Evolutionary conservation across 2,113 vertebrate genomes (phyloP).

Genomic region (Macroglossus sobrinus): DNA sequence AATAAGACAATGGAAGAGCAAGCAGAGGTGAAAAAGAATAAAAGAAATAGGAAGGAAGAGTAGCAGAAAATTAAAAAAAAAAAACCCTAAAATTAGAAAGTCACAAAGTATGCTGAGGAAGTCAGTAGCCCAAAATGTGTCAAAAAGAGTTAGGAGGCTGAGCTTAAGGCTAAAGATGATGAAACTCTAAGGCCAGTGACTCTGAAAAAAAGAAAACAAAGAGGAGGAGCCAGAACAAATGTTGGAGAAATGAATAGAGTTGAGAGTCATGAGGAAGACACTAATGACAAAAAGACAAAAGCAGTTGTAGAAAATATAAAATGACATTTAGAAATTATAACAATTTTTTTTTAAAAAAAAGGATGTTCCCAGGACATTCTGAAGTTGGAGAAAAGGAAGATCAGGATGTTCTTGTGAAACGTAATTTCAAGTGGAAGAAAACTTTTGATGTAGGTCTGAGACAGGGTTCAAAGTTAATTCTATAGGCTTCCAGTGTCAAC

Average conservation of each 20-base stretch:
- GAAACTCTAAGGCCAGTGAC: not conserved
- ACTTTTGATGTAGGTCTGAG: slow-evolving; percentile 88
- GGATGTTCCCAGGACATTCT: not conserved
- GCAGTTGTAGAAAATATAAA: slow-evolving; percentile 74
- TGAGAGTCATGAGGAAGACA: not conserved
- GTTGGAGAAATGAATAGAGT: slow-evolving; percentile 48
- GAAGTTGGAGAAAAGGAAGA: slow-evolving; percentile 41
- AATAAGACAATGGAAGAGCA: slow-evolving; percentile 49
- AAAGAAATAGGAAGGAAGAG: slow-evolving; percentile 85
- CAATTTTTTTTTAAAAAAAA: slow-evolving; percentile 65
- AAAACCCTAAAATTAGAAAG: slow-evolving; percentile 55
- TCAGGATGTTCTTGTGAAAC: slow-evolving; percentile 68
- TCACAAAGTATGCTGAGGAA: not conserved
- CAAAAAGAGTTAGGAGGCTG: slow-evolving; percentile 45
- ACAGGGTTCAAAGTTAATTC: slow-evolving; percentile 56
- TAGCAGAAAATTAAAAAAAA: slow-evolving; percentile 83
- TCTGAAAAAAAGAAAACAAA: slow-evolving; percentile 76
- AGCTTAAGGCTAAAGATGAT: not conserved
- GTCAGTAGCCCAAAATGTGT: slow-evolving; percentile 69
- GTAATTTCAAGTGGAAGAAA: slow-evolving; percentile 92
- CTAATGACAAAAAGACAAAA: not conserved
- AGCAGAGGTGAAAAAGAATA: slow-evolving; percentile 80
- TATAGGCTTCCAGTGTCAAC: not conserved
- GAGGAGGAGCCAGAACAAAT: not conserved
- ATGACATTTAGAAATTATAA: slow-evolving; percentile 37